Conservation (phyloP, 2,888 invertebrate genomes). For the Phortica magna region DNA sequence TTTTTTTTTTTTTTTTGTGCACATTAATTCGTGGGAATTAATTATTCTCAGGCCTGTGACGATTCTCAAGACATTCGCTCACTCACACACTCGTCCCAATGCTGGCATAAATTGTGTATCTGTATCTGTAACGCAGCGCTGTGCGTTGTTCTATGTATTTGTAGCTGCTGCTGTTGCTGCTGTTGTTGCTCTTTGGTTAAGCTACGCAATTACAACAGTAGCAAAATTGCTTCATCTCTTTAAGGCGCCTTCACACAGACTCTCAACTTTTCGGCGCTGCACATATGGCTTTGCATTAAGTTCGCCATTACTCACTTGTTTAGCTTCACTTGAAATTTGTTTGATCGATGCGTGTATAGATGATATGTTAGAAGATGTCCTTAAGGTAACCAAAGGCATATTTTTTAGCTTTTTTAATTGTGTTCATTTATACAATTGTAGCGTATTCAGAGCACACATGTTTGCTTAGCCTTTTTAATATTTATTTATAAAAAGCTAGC, state of each 20-base stretch:
- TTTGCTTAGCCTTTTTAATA: too few species aligned
- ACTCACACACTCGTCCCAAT: conserved; percentile 43
- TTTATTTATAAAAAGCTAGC: too few species aligned
- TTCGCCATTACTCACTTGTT: neutral
- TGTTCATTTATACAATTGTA: neutral
- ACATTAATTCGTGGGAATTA: conserved; percentile 72
- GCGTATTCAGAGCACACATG: neutral
- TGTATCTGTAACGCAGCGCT: conserved; percentile 55
- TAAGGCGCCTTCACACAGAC: conserved; percentile 20
- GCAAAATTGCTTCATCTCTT: conserved; percentile 72
- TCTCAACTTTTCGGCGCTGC: neutral
- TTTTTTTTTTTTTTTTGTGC: conserved; percentile 61
- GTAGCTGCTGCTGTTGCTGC: conserved; percentile 33
- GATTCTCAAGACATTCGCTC: conserved; percentile 69
- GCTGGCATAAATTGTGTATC: conserved; percentile 35
- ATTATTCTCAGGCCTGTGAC: conserved; percentile 73
- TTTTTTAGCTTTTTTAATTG: too few species aligned
- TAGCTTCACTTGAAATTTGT: neutral
- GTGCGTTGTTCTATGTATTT: conserved; percentile 15
- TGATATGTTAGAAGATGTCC: too few species aligned
- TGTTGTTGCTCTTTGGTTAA: conserved; percentile 48
- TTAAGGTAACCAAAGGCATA: too few species aligned
- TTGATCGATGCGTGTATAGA: neutral
- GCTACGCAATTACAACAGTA: conserved; percentile 67
- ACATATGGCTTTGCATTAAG: neutral